Percentiles rank a stretch among this genome's conserved stretches.
Conservation (phyloP, 2,113 vertebrate species). For the Sprattus sprattus region DNA sequence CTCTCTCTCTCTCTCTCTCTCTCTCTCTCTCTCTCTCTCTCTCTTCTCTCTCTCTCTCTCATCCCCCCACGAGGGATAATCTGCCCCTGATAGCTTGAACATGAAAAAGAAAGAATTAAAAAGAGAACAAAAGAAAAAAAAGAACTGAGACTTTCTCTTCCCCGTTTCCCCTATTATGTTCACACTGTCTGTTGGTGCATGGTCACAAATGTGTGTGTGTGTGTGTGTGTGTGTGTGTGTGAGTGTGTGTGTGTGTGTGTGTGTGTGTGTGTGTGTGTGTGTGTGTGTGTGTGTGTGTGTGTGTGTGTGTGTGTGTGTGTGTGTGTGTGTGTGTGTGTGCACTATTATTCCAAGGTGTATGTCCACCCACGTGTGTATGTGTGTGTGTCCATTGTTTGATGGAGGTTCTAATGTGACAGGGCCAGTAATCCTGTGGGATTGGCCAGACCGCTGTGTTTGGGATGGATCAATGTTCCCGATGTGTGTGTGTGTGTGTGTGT, state of each 20-base stretch:
- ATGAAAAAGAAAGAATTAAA: background rate
- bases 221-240: background rate
- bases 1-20: background rate
- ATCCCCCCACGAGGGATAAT: background rate
- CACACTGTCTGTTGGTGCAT: background rate
- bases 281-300: background rate
- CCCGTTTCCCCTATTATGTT: background rate
- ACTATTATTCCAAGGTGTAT: too few species aligned
- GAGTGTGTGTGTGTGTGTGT: conserved; percentile 23
- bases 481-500: background rate
- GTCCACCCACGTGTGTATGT: background rate
- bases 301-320: conserved; percentile 4
- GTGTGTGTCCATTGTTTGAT: conserved; percentile 2
- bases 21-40: too few species aligned
- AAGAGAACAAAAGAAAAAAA: background rate
- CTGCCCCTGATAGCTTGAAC: background rate
- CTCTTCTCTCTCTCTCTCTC: background rate
- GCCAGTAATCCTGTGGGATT: conserved; percentile 16
- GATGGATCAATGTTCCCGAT: background rate
- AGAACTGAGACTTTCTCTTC: background rate
- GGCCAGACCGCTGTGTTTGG: background rate
- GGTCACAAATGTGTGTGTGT: background rate
- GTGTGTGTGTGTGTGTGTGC: conserved; percentile 11
- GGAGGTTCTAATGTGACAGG: conserved; percentile 3
- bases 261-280: conserved; percentile 46